Evolutionary conservation across 2,888 invertebrate genomes (phyloP), one percentile per base, ranked within the genome.

Genomic region (Ceriagrion tenellum): DNA sequence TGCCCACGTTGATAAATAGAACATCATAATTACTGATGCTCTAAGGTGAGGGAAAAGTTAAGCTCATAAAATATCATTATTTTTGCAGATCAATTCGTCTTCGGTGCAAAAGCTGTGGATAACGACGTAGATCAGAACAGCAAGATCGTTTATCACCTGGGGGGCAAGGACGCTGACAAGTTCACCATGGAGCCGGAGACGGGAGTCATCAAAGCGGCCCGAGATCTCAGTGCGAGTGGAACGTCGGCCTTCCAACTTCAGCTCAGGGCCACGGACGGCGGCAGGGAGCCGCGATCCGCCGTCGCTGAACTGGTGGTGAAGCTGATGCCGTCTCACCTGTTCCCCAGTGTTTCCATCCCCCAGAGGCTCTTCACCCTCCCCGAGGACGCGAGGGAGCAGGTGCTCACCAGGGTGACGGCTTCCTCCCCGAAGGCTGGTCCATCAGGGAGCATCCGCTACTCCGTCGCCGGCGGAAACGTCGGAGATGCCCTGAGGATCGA

Each of bases 401-500:
- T 98, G 13, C 98, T 99, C 20, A 98, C 98, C 0, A 98, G 98
- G 96, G 97, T 99, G 95, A 97, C 98, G 95, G 99, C 99, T 0
- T 97, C 97, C 10, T 98, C 99, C 0, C 98, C 99, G 0, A 99
- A 99, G 96, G 98, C 98, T 95, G 98, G 98, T 0, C 97, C 98
- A 0, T 97, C 97, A 12, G 98, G 98, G 20, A 97, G 98, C 96
- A 97, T 99, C 95, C 97, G 98, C 95, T 99, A 98, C 96, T 98
- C 98, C 56, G 98, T 99, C 95, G 99, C 99, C 20, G 99, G 99
- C n/a, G 99, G 99, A 10, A 99, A 99, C 96, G 98, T 99, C 6
- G 99, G 98, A 0, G 98, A 99, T 96, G 98, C 99, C n/a, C 97
- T 99, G 88, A 97, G 98, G 96, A 98, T 99, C 95, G 98, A 99